Evolutionary conservation across 2,113 vertebrate genomes (phyloP).

Genomic region (Lutjanus erythropterus): DNA sequence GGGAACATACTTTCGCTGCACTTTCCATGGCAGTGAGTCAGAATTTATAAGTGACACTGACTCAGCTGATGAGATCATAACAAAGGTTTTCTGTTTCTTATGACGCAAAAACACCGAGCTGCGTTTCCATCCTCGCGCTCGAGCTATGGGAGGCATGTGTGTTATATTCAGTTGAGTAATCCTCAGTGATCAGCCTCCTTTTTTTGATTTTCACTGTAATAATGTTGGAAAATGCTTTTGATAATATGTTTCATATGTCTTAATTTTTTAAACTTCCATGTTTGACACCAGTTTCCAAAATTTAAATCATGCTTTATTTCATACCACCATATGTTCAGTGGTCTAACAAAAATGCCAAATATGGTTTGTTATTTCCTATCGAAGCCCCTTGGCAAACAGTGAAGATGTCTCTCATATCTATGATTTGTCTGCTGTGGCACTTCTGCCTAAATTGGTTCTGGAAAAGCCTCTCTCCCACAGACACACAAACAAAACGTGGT

Average conservation of each 20-base stretch:
- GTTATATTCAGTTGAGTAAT: constrained; percentile 13
- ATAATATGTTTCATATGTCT: neutral
- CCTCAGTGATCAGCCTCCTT: neutral
- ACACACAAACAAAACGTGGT: constrained; percentile 36
- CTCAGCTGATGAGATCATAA: constrained; percentile 36
- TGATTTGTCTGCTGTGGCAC: neutral
- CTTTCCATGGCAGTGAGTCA: constrained; percentile 41
- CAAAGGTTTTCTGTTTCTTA: constrained; percentile 38
- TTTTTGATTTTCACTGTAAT: neutral
- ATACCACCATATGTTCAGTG: too few species aligned
- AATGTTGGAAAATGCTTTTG: neutral
- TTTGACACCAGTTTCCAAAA: too few species aligned
- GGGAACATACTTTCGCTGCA: neutral
- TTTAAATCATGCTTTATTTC: constrained; percentile 2
- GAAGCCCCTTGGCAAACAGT: neutral
- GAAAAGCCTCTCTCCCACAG: constrained; percentile 8
- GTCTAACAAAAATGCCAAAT: neutral
- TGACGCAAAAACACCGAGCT: constrained; percentile 28
- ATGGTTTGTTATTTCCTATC: constrained; percentile 2
- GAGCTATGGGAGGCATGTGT: neutral
- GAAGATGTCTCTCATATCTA: neutral
- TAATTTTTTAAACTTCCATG: neutral
- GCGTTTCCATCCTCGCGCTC: neutral
- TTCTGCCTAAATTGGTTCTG: constrained; percentile 6
- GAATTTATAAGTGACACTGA: constrained; percentile 32